Percentiles rank a stretch among this genome's conserved stretches.
Evolutionary conservation across 2,888 invertebrate species (phyloP).

Genomic region (Andrena chrysosceles): DNA sequence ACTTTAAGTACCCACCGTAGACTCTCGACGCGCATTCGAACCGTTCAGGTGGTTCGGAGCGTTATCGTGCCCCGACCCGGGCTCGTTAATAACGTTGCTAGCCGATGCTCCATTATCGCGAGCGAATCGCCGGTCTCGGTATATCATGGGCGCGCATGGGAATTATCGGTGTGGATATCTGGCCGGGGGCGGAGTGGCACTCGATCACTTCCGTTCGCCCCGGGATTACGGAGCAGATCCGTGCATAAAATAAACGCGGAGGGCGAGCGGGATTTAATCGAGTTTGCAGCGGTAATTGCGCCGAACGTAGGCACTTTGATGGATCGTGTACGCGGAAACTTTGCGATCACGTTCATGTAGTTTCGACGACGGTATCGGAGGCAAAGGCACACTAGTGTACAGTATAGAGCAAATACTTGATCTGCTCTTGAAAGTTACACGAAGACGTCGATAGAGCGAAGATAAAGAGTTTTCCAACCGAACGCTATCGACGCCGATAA

Average conservation of each 20-base stretch:
- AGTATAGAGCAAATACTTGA: neutral
- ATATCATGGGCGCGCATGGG: conserved; percentile 21
- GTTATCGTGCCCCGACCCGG: conserved; percentile 11
- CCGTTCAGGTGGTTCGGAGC: conserved; percentile 1
- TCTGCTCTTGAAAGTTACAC: neutral
- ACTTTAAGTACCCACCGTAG: conserved; percentile 3
- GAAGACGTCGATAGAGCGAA: neutral
- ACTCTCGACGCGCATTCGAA: neutral
- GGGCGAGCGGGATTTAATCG: conserved; percentile 33
- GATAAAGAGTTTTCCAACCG: neutral
- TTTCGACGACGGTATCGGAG: neutral
- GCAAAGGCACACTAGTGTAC: neutral
- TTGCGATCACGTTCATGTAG: neutral
- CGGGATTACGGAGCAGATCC: conserved; percentile 29
- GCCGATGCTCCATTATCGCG: conserved; percentile 20
- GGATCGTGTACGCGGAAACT: conserved; percentile 6
- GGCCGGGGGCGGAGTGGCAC: conserved; percentile 23
- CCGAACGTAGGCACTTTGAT: neutral
- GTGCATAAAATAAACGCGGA: conserved; percentile 46
- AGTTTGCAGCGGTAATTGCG: conserved; percentile 47
- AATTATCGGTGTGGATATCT: conserved; percentile 51
- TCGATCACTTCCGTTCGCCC: conserved; percentile 49
- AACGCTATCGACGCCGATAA: neutral
- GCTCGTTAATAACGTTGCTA: conserved; percentile 42
- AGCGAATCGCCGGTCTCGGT: conserved; percentile 8